Evolutionary conservation across 2,113 vertebrate species (phyloP).

Genomic region (Entelurus aequoreus): DNA sequence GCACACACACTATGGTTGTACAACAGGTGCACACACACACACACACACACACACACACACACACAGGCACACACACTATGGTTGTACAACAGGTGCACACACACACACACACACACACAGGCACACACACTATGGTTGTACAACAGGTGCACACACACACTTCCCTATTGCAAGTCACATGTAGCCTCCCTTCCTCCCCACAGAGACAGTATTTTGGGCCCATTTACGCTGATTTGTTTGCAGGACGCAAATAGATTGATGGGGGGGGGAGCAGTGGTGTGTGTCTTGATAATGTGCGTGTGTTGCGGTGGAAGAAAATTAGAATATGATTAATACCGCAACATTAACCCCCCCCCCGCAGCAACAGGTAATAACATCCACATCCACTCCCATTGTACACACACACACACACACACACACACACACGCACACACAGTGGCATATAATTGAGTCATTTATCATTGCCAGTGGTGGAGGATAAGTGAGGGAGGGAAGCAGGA

Average conservation of each 20-base stretch:
- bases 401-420: slow-evolving; percentile 44
- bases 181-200: slow-evolving; percentile 7
- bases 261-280: slow-evolving; percentile 1
- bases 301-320: slow-evolving; percentile 65
- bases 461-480: slow-evolving; percentile 65
- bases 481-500: slow-evolving; percentile 37
- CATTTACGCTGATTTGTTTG: slow-evolving; percentile 60
- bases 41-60: not conserved
- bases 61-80: no score
- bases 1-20: no score
- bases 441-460: slow-evolving; percentile 80
- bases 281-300: not conserved
- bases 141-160: slow-evolving; percentile 23
- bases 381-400: slow-evolving; percentile 60
- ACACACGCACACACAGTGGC: slow-evolving; percentile 51
- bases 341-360: slow-evolving; percentile 67
- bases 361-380: slow-evolving; percentile 78
- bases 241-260: slow-evolving; percentile 66
- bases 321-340: slow-evolving; percentile 78
- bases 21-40: no score
- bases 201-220: slow-evolving; percentile 45
- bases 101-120: not conserved
- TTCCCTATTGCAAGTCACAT: slow-evolving; percentile 8
- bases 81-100: no score
- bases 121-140: slow-evolving; percentile 2